Evolutionary conservation across 1,140 invertebrate species (phyloP), one percentile per base, ranked within the genome.

Genomic region (Hylaeus anthracinus): DNA sequence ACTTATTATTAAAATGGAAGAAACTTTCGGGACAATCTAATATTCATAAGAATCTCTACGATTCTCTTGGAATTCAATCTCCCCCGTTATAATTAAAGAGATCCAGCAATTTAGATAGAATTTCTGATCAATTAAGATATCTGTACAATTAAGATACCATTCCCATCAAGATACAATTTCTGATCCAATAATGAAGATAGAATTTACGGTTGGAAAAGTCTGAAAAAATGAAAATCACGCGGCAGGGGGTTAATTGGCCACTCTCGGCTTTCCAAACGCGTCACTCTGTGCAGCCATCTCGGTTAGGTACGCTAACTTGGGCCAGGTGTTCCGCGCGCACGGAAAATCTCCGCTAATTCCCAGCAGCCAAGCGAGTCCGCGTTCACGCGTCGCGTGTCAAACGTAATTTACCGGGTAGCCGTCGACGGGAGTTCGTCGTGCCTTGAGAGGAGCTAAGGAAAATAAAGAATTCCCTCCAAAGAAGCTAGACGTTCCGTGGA

Each of bases 301-400:
- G 48, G 37, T 41, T 53, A 6, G 37, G n/a, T 14, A 15, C 45
- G 48, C 37, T 5, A 10, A 8, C 14, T 72, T 10, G 51, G 51
- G 51, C 51, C 51, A 51, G 51, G 51, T 51, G 51, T 70, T 56
- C 15, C 51, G 51, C 6, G 48, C 14, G 6, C 53, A 39, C 53
- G 39, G 3, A 15, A 51, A 64, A 15, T 53, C n/a, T 6, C 1
- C 15, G 60, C 37, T 56, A 43, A 75, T 66, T 75, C 8, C n/a
- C 72, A 14, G 51, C 63, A 26, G n/a, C 45, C 37, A n/a, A 12
- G 41, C 48, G 37, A 5, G 41, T 63, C 10, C 45, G 26, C 39
- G 51, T 63, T 72, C 45, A 72, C 71, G 71, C 58, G 71, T 61
- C 71, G 71, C 26, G 43, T 66, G 73, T 76, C 63, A 67, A 66